A percentile compares a stretch with the other conserved stretches of the same genome.
phyloP scores from a whole-genome alignment of 1,140 invertebrate genomes.

The Rhyacophila brunnea region DNA sequence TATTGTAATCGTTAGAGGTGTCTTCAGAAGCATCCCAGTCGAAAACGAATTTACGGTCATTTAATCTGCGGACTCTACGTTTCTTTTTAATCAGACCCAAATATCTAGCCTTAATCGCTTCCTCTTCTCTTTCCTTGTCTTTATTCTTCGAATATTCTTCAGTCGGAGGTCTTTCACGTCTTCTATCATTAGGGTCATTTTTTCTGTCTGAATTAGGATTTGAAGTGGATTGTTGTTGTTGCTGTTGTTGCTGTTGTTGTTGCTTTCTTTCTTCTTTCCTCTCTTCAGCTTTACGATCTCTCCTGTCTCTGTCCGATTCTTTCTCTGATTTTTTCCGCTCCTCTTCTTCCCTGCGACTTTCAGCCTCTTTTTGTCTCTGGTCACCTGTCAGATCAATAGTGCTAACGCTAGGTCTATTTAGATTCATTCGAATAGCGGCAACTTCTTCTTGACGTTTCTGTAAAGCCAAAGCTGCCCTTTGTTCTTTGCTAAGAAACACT shows the following conservation, averaged over 20 bases:
- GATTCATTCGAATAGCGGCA: conserved; percentile 58
- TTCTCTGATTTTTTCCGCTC: conserved; percentile 36
- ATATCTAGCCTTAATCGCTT: conserved; percentile 93
- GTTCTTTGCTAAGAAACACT: conserved; percentile 95
- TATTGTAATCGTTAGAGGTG: conserved; percentile 97
- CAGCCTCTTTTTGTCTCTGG: conserved; percentile 43
- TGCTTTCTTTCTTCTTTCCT: conserved; percentile 39
- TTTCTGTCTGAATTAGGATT: conserved; percentile 11
- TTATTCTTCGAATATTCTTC: conserved; percentile 69
- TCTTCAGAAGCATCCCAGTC: conserved; percentile 99
- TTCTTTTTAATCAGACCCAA: conserved; percentile 95
- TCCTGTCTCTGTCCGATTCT: conserved; percentile 44
- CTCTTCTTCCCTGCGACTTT: conserved; percentile 42
- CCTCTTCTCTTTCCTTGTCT: conserved; percentile 88
- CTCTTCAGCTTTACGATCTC: conserved; percentile 40
- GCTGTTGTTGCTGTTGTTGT: conserved; percentile 37
- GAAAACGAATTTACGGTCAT: conserved; percentile 99
- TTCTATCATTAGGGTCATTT: conserved; percentile 20
- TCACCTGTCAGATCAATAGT: conserved; percentile 51
- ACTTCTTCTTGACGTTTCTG: conserved; percentile 86
- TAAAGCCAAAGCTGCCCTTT: conserved; percentile 86
- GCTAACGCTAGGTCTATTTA: conserved; percentile 43
- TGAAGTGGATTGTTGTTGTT: conserved; percentile 39
- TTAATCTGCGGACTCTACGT: conserved; percentile 84
- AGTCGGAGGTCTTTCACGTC: conserved; percentile 11